These are phyloP conservation scores for Mesocentrotus franciscanus DNA, from an alignment of 53 echinoderm and acorn worm genomes.

Conservation along the genomic window DNA sequence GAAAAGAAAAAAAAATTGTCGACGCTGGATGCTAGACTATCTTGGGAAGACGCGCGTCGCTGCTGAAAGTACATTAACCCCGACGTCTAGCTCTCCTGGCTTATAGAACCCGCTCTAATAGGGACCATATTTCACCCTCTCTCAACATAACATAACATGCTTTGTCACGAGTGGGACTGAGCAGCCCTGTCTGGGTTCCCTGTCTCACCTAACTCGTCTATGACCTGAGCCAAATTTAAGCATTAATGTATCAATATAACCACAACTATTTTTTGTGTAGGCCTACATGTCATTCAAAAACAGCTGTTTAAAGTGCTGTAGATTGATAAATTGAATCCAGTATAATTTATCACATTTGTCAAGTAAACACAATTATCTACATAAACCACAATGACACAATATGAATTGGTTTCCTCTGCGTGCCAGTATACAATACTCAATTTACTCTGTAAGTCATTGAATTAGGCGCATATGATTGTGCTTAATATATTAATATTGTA, in stretches of 20 bases:
- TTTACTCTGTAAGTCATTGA: no score
- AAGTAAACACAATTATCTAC: not conserved
- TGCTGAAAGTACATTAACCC: conserved; percentile 60
- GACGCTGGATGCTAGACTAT: conserved; percentile 31
- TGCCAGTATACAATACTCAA: not conserved
- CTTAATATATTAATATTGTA: not conserved
- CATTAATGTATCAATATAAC: not conserved
- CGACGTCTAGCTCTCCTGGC: conserved; percentile 43
- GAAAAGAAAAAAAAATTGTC: not conserved
- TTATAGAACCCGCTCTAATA: conserved; percentile 46
- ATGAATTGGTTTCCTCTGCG: not conserved
- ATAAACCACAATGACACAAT: not conserved
- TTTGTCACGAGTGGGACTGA: conserved; percentile 47
- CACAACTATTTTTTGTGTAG: no score
- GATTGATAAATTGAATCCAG: not conserved
- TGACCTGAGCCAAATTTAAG: not conserved
- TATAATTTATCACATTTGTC: not conserved
- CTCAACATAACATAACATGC: conserved; percentile 45
- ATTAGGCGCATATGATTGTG: no score
- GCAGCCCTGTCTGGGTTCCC: conserved; percentile 41
- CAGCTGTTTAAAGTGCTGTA: no score
- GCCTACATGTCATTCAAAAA: no score
- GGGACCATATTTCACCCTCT: conserved; percentile 62
- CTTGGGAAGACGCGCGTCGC: conserved; percentile 17
- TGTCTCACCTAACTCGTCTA: conserved; percentile 42